Conservation (phyloP, 2,113 vertebrate genomes). For the Pedionomus torquatus region DNA sequence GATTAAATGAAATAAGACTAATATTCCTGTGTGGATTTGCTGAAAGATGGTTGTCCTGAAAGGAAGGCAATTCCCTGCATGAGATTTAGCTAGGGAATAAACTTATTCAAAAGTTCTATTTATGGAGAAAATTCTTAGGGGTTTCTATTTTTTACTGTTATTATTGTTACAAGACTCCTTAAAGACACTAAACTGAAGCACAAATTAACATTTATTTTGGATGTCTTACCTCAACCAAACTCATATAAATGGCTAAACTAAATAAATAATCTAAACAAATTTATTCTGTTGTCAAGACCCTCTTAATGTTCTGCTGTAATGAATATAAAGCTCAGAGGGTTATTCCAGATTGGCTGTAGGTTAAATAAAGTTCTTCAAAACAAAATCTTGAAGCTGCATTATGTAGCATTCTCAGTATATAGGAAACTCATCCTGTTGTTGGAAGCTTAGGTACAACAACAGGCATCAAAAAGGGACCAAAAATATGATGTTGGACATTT, state of each 20-base stretch:
- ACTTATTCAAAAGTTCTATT: neutral
- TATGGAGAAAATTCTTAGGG: neutral
- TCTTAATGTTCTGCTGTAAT: neutral
- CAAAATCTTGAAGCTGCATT: neutral
- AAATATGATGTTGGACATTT: slow-evolving; percentile 19
- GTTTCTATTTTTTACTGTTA: neutral
- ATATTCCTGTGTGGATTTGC: slow-evolving; percentile 86
- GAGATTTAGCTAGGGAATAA: slow-evolving; percentile 31
- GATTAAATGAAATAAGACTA: slow-evolving; percentile 89
- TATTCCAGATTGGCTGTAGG: neutral
- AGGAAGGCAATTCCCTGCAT: slow-evolving; percentile 28
- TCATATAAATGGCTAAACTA: neutral
- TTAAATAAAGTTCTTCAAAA: slow-evolving; percentile 1
- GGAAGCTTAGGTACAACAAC: neutral
- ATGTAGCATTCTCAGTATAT: neutral
- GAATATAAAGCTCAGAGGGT: neutral
- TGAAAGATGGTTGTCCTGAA: slow-evolving; percentile 73
- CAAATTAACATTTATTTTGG: neutral
- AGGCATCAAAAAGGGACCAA: neutral
- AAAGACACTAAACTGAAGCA: neutral
- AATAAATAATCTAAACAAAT: neutral
- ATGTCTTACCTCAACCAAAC: neutral
- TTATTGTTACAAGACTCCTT: neutral
- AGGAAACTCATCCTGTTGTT: neutral
- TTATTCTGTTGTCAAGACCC: neutral